A percentile compares a stretch with the other conserved stretches of the same genome.
These are phyloP conservation scores for Pilophorus perplexus DNA, from an alignment of 2,888 invertebrate species.

Conservation along the genomic window DNA sequence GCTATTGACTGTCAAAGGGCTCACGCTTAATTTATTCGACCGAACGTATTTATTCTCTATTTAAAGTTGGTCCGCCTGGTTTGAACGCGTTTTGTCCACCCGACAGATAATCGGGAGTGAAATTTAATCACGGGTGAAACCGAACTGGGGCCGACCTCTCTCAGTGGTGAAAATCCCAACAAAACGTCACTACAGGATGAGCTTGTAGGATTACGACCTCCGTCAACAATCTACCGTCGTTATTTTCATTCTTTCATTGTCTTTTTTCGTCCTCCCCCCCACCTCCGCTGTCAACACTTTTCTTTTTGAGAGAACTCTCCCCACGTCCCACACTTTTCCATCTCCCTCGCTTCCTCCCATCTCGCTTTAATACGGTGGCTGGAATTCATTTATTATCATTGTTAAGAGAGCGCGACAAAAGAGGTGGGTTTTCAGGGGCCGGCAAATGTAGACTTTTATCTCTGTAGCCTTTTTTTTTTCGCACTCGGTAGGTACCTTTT, in stretches of 20 bases:
- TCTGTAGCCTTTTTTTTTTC: constrained; percentile 1
- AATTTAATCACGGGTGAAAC: background rate
- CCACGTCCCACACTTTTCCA: background rate
- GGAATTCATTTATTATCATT: constrained; percentile 30
- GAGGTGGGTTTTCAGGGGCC: constrained; percentile 21
- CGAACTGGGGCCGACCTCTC: background rate
- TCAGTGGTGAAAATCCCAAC: no score
- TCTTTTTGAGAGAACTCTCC: constrained; percentile 5
- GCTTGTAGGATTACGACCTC: constrained; percentile 6
- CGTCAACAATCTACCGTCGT: constrained; percentile 14
- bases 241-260: constrained; percentile 26
- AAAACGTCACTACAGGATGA: background rate
- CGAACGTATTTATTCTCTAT: no score
- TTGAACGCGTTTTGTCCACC: no score
- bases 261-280: constrained; percentile 12
- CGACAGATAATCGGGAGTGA: no score
- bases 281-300: no score
- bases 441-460: constrained; percentile 24
- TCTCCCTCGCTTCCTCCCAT: background rate
- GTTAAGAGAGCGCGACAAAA: constrained; percentile 23
- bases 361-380: constrained; percentile 8
- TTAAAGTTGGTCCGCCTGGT: no score
- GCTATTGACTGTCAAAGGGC: no score
- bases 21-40: no score
- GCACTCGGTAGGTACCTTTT: no score